Conservation (phyloP, 2,113 vertebrate species). For the Myanophis thanlyinensis region DNA sequence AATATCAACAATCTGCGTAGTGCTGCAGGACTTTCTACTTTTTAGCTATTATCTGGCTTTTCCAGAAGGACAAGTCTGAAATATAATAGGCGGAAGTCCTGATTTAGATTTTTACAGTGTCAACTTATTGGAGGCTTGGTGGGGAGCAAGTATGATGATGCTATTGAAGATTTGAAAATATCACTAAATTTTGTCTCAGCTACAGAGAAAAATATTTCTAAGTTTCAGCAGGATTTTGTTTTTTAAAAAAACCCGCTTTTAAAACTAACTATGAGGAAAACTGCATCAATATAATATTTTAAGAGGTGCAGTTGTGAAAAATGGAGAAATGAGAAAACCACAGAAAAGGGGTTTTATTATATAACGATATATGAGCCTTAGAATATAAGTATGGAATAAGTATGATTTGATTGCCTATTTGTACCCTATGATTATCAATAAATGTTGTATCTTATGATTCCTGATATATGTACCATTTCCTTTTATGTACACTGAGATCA, state of each 20-base stretch:
- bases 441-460: too few relatives aligned
- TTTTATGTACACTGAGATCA: too few relatives aligned
- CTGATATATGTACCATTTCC: too few relatives aligned
- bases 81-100: conserved; percentile 98
- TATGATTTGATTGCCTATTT: too few relatives aligned
- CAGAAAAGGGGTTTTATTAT: neutral
- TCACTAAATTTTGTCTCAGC: conserved; percentile 46
- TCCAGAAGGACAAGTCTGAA: conserved; percentile 83
- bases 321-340: conserved; percentile 7
- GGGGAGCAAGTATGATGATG: conserved; percentile 72
- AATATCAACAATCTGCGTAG: conserved; percentile 67
- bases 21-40: conserved; percentile 89
- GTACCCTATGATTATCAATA: too few relatives aligned
- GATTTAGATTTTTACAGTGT: conserved; percentile 88
- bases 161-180: conserved; percentile 72
- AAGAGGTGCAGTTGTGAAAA: conserved; percentile 53
- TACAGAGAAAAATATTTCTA: conserved; percentile 11
- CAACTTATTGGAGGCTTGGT: conserved; percentile 72
- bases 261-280: conserved; percentile 9
- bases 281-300: conserved; percentile 24
- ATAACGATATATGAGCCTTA: too few relatives aligned
- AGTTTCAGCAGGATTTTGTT: neutral
- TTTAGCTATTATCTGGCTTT: conserved; percentile 78
- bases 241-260: neutral
- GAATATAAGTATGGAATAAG: too few relatives aligned